Base-by-base conservation (phyloP, 2,113 vertebrate genomes). In the Sprattus sprattus region DNA sequence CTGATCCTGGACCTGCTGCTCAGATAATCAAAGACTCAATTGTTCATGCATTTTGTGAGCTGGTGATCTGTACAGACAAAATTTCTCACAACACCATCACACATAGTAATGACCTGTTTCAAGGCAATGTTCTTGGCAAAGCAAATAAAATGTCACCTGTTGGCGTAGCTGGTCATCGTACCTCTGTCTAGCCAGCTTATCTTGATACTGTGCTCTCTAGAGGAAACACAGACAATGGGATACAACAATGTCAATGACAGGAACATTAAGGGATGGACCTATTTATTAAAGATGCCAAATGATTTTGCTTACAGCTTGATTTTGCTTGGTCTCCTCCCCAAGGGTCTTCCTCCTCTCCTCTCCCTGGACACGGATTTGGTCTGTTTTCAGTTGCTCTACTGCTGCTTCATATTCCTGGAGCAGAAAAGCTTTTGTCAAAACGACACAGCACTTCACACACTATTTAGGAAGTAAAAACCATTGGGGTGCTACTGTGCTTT, bases 91-190 rank as follows among this genome's bases (percentile, higher is more conserved):
- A 8, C 57, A 64, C 20, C 22, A n/a, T 64, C 22, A 64, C 22
- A 64, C 57, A 64, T 25, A 64, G n/a, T 64, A 64, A 64, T 1
- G 15, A 32, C 8, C 64, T 1, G n/a, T 64, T 71, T 71, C 64
- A 71, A 28, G 2, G 25, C 64, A 32, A 10, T 25, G 10, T 71
- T 71, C 28, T 28, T 32, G 28, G 28, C 39, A 0, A 78, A 39
- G 28, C 1, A 78, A 78, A 78, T 3, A 3, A 78, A 39, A 60
- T 1, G 13, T 78, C 89, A 99, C 98, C 96, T 99, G 98, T 87
- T 99, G 98, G n/a, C 95, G 92, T 81, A 99, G 93, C 88, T 99
- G 98, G 83, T 99, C 98, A 0, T 99, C 98, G 0, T 99, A 99
- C 71, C 98, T 95, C 90, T 99, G 98, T 81, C 98, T 93, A 1